Base-by-base conservation (phyloP, 2,113 vertebrate species). In the Lampris megalopsis region DNA sequence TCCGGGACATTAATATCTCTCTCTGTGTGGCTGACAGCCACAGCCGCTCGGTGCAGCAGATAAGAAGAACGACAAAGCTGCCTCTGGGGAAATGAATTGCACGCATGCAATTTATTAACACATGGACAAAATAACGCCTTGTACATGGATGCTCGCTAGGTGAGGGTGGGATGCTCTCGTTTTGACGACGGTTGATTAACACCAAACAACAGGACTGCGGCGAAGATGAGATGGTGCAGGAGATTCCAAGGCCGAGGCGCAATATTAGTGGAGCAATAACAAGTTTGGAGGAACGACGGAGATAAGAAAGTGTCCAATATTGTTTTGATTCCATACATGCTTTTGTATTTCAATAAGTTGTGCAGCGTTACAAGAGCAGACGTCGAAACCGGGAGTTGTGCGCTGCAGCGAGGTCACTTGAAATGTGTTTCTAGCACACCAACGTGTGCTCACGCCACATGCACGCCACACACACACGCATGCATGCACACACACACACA, bases 1-100 rank as follows among this genome's bases (percentile, higher is more conserved):
- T 90, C 84, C 80, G 74, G 90, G 91, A 91, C 89, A 90, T 85
- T 88, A 92, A 93, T 93, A 92, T 81, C 88, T 92, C 88, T 92
- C 88, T 6, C 79, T 73, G 58, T 86, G 84, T 81, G 89, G 88
- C 90, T 77, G 57, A 1, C 73, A 83, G 88, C 81, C 86, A 76
- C 65, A 82, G 72, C 79, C 86, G 63, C 81, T 85, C 37, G 1
- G 36, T 68, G n/a, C n/a, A n/a, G 77, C 68, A 75, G 83, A 90
- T 90, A 86, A 86, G 88, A 85, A 86, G 86, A 85, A 90, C 79
- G 70, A 86, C 79, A 81, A 86, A 86, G 82, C n/a, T 86, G 88
- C 86, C 86, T 85, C 62, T 68, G 61, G 87, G 86, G 83, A 88
- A 90, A 91, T 87, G 85, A 88, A 88, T 90, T 71, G 84, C 82